Conservation (phyloP, 2,888 invertebrate genomes). For the Caenorhabditis imperialis region DNA sequence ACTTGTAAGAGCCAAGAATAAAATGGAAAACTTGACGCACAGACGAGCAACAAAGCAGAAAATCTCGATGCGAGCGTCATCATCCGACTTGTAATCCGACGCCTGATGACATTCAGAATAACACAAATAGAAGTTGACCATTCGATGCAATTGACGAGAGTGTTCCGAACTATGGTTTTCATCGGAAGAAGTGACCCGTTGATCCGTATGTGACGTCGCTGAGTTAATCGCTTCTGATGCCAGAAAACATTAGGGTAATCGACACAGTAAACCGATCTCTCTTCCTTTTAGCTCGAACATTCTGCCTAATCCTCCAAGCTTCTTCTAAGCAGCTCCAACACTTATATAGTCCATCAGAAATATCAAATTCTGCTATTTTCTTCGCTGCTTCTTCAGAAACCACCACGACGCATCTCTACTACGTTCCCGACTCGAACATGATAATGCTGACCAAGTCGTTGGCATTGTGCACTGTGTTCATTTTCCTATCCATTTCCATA, state of each 20-base stretch:
- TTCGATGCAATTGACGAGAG: not conserved
- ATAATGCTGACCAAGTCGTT: constrained; percentile 34
- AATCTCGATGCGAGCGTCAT: too few species aligned
- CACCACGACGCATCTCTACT: constrained; percentile 21
- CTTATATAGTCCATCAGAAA: constrained; percentile 27
- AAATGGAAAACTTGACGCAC: too few species aligned
- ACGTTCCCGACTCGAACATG: constrained; percentile 9
- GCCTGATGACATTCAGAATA: not conserved
- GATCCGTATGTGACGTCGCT: constrained; percentile 15
- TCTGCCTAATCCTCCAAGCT: constrained; percentile 36
- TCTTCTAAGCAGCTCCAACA: constrained; percentile 3
- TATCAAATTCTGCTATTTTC: not conserved
- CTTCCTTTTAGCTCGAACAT: constrained; percentile 16
- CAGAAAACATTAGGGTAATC: constrained; percentile 39
- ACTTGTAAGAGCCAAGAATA: too few species aligned
- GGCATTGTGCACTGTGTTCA: constrained; percentile 47
- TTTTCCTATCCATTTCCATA: constrained; percentile 38
- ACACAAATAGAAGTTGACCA: constrained; percentile 12
- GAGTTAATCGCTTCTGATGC: not conserved
- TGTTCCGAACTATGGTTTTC: constrained; percentile 5
- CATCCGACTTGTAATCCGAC: not conserved
- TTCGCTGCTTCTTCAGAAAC: not conserved
- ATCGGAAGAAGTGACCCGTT: constrained; percentile 7
- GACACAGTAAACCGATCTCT: not conserved
- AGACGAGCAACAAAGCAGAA: too few species aligned